Evolutionary conservation across 2,888 invertebrate genomes (phyloP).

Genomic region (Euphydryas editha): DNA sequence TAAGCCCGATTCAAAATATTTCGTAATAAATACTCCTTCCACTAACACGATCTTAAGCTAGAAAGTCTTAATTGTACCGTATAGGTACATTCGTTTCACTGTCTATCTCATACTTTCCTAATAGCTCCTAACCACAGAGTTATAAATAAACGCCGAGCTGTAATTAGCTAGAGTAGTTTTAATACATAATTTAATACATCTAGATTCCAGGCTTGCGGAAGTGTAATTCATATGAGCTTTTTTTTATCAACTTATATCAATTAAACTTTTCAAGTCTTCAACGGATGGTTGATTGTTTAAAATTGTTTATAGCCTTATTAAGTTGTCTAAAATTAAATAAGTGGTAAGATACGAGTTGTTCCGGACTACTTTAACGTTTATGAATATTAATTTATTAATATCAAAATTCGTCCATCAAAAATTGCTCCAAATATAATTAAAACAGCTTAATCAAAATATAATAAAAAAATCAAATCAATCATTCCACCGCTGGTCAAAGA

Average conservation of each 20-base stretch:
- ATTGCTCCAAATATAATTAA: too few species aligned
- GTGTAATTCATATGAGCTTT: background rate
- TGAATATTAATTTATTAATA: too few species aligned
- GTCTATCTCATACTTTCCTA: slow-evolving; percentile 18
- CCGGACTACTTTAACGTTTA: too few species aligned
- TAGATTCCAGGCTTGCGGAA: background rate
- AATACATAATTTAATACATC: background rate
- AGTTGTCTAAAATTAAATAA: too few species aligned
- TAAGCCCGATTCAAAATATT: slow-evolving; percentile 16
- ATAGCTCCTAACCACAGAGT: slow-evolving; percentile 26
- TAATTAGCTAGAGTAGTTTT: background rate
- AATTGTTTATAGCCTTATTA: too few species aligned
- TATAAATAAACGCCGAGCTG: slow-evolving; percentile 13
- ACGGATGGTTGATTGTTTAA: background rate
- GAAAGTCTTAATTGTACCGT: slow-evolving; percentile 35
- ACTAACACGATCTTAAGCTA: slow-evolving; percentile 32
- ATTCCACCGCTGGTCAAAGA: too few species aligned
- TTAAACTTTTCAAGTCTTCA: background rate
- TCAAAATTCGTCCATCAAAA: too few species aligned
- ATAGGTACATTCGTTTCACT: slow-evolving; percentile 30
- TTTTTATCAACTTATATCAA: background rate
- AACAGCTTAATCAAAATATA: too few species aligned
- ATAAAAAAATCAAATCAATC: too few species aligned
- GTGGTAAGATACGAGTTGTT: too few species aligned
- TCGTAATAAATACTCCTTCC: slow-evolving; percentile 27